phyloP scores from a whole-genome alignment of 2,797 vertebrate species.

The Pagetopsis macropterus region DNA sequence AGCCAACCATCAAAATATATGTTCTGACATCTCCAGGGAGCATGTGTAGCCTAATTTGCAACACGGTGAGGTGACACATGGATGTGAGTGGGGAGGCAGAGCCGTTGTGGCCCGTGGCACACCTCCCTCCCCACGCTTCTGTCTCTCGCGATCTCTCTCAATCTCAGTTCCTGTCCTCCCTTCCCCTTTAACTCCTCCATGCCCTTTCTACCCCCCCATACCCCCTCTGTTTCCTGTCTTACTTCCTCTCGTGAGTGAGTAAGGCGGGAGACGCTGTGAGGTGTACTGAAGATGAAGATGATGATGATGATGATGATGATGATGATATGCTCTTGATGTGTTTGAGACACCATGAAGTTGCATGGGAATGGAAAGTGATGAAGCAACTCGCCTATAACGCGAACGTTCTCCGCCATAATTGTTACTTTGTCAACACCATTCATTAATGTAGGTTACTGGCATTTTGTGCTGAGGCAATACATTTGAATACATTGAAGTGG shows the following conservation, averaged over 20 bases:
- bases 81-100: slow-evolving; percentile 61
- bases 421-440: slow-evolving; percentile 13
- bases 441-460: slow-evolving; percentile 10
- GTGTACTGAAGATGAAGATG: slow-evolving; percentile 6
- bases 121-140: slow-evolving; percentile 55
- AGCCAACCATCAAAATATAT: slow-evolving; percentile 63
- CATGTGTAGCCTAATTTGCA: slow-evolving; percentile 75
- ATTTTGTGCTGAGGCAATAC: slow-evolving; percentile 10
- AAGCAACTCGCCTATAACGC: slow-evolving; percentile 4
- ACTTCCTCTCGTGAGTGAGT: slow-evolving; percentile 25
- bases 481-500: slow-evolving; percentile 9
- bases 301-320: too few relatives aligned
- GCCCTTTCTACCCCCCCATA: neutral
- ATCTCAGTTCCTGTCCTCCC: slow-evolving; percentile 44
- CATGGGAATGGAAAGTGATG: slow-evolving; percentile 1
- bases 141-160: slow-evolving; percentile 71
- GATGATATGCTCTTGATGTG: slow-evolving; percentile 16
- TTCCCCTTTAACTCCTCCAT: slow-evolving; percentile 55
- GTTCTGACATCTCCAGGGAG: slow-evolving; percentile 74
- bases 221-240: slow-evolving; percentile 12
- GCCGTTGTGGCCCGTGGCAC: slow-evolving; percentile 63
- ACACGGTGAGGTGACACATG: slow-evolving; percentile 77
- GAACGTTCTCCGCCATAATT: slow-evolving; percentile 6
- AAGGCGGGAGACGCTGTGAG: slow-evolving; percentile 26
- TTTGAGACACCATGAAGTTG: slow-evolving; percentile 10